Evolutionary conservation across 2,113 vertebrate genomes (phyloP), one percentile per base, ranked within the genome.

Genomic region (Microtus richardsoni): DNA sequence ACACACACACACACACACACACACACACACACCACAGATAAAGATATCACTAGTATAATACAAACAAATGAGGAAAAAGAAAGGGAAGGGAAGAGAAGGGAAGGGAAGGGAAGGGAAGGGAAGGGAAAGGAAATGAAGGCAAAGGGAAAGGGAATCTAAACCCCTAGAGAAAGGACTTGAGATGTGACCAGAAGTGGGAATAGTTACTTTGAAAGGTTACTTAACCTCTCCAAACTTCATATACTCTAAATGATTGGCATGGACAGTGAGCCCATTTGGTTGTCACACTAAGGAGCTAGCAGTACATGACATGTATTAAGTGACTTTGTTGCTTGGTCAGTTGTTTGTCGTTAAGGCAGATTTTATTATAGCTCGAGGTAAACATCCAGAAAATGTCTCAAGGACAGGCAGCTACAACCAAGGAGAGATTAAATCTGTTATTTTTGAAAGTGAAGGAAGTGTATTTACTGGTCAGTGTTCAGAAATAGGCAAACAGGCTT

Each of bases 391-490:
- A 70, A 87, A 44, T 19, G 6, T 85, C 4, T 90, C 75, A 83
- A 82, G 49, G 49, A 91, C 49, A 80, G 10, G 30, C 41, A 77
- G 66, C 44, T 77, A 33, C 2, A 74, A 13, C 28, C 22, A 74
- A 89, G 24, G 47, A 93, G 60, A 93, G 68, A 85, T 71, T 58
- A 66, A 91, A 52, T 87, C 41, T 85, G 16, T 33, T 93, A 12
- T 60, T 91, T 93, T 41, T 85, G 26, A 91, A 89, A 10, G 41
- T 91, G 33, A 47, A 54, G 22, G 22, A 77, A 75, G 58, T 21
- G 49, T 21, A 44, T 80, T 94, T 86, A 60, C 52, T 7, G 47
- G n/a, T 24, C 17, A 71, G 4, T 58, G 36, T 28, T 78, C 60
- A 68, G 44, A 86, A 83, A 85, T n/a, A 78, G n/a, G 36, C 39